A percentile compares a stretch with the other conserved stretches of the same genome.
Conservation (phyloP, 2,797 vertebrate species). For the Acipenser transmontanus region DNA sequence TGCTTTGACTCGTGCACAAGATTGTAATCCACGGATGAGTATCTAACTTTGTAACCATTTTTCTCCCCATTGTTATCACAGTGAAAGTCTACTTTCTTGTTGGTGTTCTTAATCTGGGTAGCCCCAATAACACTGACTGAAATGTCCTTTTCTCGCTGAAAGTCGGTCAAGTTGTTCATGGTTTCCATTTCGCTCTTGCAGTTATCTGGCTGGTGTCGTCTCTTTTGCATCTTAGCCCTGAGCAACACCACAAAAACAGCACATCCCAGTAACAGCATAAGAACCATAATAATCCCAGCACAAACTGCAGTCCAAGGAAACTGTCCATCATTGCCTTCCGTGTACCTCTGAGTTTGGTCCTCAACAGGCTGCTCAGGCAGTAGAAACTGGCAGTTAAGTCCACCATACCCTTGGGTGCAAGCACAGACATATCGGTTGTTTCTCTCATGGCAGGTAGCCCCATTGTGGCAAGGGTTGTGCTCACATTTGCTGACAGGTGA, state of each 20-base stretch:
- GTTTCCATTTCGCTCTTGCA: constrained; percentile 81
- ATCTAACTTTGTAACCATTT: constrained; percentile 82
- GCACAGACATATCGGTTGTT: constrained; percentile 84
- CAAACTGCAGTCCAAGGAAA: constrained; percentile 92
- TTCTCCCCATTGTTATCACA: constrained; percentile 73
- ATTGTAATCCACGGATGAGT: constrained; percentile 89
- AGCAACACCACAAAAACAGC: constrained; percentile 78
- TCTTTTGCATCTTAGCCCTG: constrained; percentile 79
- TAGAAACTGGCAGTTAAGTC: constrained; percentile 92
- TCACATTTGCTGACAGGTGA: constrained; percentile 77
- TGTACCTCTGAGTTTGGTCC: constrained; percentile 52
- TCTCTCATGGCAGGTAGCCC: constrained; percentile 89
- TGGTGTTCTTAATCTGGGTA: constrained; percentile 91
- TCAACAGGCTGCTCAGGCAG: constrained; percentile 68
- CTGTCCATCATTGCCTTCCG: constrained; percentile 55
- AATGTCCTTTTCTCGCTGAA: constrained; percentile 87
- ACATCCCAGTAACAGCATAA: constrained; percentile 82
- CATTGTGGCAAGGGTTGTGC: constrained; percentile 91
- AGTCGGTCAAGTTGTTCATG: constrained; percentile 95
- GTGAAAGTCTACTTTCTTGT: constrained; percentile 92
- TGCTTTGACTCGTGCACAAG: constrained; percentile 84
- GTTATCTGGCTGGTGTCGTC: constrained; percentile 58
- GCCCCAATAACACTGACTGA: constrained; percentile 73
- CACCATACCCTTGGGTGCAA: constrained; percentile 81
- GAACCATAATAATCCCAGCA: constrained; percentile 83